These are phyloP conservation scores for Ptychochromis oligacanthus DNA, from an alignment of 2,113 vertebrate species.

Conservation along the genomic window DNA sequence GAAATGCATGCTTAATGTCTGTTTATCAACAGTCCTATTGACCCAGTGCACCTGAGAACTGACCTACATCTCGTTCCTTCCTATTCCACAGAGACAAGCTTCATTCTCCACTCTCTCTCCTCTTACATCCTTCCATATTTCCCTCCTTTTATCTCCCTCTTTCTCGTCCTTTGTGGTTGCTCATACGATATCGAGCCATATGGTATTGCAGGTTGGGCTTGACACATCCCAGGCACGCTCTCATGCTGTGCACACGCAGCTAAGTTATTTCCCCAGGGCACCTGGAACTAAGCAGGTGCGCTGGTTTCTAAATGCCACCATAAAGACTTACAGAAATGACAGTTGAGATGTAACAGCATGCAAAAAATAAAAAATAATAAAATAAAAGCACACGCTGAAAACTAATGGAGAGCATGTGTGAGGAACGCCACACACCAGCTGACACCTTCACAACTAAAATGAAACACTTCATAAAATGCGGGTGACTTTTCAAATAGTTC, in stretches of 20 bases:
- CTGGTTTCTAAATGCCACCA: slow-evolving; percentile 55
- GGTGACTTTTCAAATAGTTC: slow-evolving; percentile 39
- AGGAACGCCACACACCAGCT: slow-evolving; percentile 45
- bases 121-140: slow-evolving; percentile 23
- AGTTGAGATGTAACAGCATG: slow-evolving; percentile 55
- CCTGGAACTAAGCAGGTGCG: slow-evolving; percentile 70
- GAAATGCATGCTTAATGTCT: not conserved
- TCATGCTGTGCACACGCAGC: slow-evolving; percentile 50
- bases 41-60: slow-evolving; percentile 50
- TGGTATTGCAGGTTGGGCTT: slow-evolving; percentile 65
- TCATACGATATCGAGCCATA: slow-evolving; percentile 63
- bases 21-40: slow-evolving; percentile 41
- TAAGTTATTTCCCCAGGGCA: slow-evolving; percentile 72
- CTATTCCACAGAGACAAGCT: slow-evolving; percentile 22
- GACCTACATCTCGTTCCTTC: slow-evolving; percentile 52
- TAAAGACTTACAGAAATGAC: slow-evolving; percentile 57
- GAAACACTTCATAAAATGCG: slow-evolving; percentile 74
- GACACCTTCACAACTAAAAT: slow-evolving; percentile 60
- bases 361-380: not conserved
- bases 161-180: slow-evolving; percentile 48
- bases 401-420: slow-evolving; percentile 59
- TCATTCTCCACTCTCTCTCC: slow-evolving; percentile 28
- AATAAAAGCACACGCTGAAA: not conserved
- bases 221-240: slow-evolving; percentile 66
- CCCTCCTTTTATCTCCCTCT: not conserved